These are phyloP conservation scores for Philaethria dido DNA, from an alignment of 2,888 invertebrate genomes.

Conservation along the genomic window DNA sequence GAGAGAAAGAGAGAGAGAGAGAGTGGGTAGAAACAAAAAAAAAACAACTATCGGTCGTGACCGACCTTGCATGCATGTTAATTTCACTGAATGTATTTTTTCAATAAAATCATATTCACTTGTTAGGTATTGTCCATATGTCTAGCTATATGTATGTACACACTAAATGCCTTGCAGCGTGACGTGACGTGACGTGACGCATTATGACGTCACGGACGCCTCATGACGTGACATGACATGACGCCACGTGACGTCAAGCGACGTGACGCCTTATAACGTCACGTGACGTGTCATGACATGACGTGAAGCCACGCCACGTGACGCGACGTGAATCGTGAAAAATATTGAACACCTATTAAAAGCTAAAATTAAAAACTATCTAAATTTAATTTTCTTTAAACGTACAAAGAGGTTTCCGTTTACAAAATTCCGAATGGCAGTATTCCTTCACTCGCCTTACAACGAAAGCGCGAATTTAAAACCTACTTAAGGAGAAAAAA, in stretches of 20 bases:
- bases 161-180: slow-evolving; percentile 66
- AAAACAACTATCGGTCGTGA: slow-evolving; percentile 45
- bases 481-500: slow-evolving; percentile 54
- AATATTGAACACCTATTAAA: slow-evolving; percentile 82
- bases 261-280: slow-evolving; percentile 55
- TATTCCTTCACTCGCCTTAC: slow-evolving; percentile 45
- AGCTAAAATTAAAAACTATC: slow-evolving; percentile 80
- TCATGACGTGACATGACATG: slow-evolving; percentile 57
- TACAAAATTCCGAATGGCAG: slow-evolving; percentile 44
- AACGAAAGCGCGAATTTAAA: slow-evolving; percentile 54
- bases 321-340: slow-evolving; percentile 63
- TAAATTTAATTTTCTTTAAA: slow-evolving; percentile 57
- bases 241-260: slow-evolving; percentile 57
- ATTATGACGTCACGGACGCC: too few relatives aligned
- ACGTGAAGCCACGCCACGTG: slow-evolving; percentile 58
- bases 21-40: slow-evolving; percentile 64
- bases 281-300: slow-evolving; percentile 57
- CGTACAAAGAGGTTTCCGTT: slow-evolving; percentile 68
- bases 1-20: slow-evolving; percentile 50
- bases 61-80: slow-evolving; percentile 67
- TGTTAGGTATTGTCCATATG: slow-evolving; percentile 84
- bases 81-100: slow-evolving; percentile 80
- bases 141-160: slow-evolving; percentile 80
- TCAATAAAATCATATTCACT: slow-evolving; percentile 81
- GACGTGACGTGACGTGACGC: slow-evolving; percentile 57